Evolutionary conservation across 2,888 invertebrate genomes (phyloP).

Genomic region (Bellardia bayeri): DNA sequence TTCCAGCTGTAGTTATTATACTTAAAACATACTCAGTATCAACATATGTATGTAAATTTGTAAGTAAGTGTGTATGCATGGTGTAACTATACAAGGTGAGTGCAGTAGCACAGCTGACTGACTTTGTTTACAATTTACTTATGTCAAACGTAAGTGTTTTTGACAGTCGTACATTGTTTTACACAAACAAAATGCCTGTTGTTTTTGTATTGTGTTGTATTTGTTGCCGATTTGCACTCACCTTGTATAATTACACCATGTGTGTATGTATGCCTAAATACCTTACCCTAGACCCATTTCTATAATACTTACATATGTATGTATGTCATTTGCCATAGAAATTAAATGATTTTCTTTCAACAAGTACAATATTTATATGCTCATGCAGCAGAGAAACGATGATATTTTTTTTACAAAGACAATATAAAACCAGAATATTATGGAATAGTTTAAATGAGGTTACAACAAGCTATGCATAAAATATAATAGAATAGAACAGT

Average conservation of each 20-base stretch:
- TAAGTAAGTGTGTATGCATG: background rate
- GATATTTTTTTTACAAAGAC: background rate
- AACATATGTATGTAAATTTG: background rate
- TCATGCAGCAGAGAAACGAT: background rate
- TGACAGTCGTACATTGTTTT: too few relatives aligned
- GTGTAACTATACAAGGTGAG: too few relatives aligned
- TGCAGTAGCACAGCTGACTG: too few relatives aligned
- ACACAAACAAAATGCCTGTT: too few relatives aligned
- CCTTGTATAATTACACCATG: too few relatives aligned
- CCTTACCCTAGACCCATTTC: background rate
- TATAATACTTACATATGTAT: background rate
- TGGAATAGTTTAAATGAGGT: constrained; percentile 14
- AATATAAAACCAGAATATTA: background rate
- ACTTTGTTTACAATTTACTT: too few relatives aligned
- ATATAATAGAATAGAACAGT: background rate
- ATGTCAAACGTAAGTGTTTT: too few relatives aligned
- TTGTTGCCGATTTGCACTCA: too few relatives aligned
- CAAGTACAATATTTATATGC: background rate
- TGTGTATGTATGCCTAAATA: background rate
- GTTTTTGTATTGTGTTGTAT: too few relatives aligned
- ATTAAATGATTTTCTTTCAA: constrained; percentile 9
- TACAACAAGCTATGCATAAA: background rate
- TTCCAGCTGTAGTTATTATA: background rate
- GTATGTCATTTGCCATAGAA: background rate
- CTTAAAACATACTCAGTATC: background rate